These are phyloP conservation scores for Tineola bisselliella DNA, from an alignment of 2,888 invertebrate species.

Conservation along the genomic window DNA sequence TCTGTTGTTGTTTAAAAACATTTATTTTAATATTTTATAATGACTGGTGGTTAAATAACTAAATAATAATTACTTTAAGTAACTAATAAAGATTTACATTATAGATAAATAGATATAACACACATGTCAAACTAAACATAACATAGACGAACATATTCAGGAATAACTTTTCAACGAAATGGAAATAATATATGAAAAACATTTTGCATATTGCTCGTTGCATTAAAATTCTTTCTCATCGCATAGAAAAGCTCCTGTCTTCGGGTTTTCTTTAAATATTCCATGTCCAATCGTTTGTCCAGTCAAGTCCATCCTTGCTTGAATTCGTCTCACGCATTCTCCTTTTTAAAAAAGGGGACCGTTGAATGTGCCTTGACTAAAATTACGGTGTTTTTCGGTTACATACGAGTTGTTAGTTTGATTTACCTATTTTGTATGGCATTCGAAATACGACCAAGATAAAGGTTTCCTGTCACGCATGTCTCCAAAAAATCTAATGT, in stretches of 20 bases:
- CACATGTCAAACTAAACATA: no score
- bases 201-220: no score
- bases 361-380: slow-evolving; percentile 53
- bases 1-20: no score
- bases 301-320: slow-evolving; percentile 18
- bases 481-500: neutral
- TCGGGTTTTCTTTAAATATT: slow-evolving; percentile 25
- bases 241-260: slow-evolving; percentile 11
- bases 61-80: no score
- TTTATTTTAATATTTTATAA: no score
- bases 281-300: slow-evolving; percentile 41
- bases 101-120: no score
- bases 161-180: no score
- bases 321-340: slow-evolving; percentile 46
- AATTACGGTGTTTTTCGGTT: slow-evolving; percentile 56
- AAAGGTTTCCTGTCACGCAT: slow-evolving; percentile 12
- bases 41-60: no score
- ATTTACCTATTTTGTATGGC: slow-evolving; percentile 38
- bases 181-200: no score
- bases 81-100: no score
- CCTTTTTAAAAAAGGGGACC: slow-evolving; percentile 44
- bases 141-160: no score
- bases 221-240: neutral
- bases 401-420: slow-evolving; percentile 42
- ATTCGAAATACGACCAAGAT: neutral